Evolutionary conservation across 2,113 vertebrate genomes (phyloP).

Genomic region (Junco hyemalis): DNA sequence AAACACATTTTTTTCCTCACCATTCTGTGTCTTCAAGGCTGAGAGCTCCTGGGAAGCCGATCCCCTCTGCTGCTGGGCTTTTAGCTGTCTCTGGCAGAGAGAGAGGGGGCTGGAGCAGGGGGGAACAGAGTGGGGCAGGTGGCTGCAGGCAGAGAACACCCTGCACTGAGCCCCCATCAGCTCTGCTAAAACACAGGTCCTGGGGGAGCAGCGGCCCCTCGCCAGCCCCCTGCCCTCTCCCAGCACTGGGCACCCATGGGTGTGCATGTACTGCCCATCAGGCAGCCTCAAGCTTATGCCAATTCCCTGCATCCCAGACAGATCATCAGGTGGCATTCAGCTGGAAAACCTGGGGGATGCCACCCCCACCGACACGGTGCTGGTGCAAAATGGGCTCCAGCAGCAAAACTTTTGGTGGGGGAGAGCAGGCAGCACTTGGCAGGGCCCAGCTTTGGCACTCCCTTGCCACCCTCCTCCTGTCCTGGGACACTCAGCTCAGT

Average conservation of each 20-base stretch:
- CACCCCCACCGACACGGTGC: neutral
- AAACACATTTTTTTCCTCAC: constrained; percentile 38
- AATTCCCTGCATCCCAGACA: rapidly evolving
- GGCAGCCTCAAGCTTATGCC: neutral
- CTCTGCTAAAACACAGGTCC: neutral
- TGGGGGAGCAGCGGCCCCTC: rapidly evolving
- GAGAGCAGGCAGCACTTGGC: neutral
- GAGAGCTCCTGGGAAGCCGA: constrained; percentile 46
- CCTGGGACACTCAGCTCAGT: neutral
- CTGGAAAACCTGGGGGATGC: neutral
- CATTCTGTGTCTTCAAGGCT: constrained; percentile 33
- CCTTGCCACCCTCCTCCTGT: neutral
- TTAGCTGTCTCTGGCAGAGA: constrained; percentile 59
- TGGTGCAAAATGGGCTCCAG: neutral
- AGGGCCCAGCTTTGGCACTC: neutral
- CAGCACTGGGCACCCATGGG: neutral
- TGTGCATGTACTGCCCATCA: rapidly evolving
- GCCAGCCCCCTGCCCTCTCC: neutral
- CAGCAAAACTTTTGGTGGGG: neutral
- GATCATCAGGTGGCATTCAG: rapidly evolving
- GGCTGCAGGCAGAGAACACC: neutral
- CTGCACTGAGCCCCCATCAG: neutral
- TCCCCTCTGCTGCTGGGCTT: constrained; percentile 25
- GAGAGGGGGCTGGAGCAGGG: neutral
- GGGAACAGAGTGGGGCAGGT: neutral